These are phyloP conservation scores for Uria aalge DNA, from an alignment of 2,113 vertebrate genomes.

Conservation along the genomic window DNA sequence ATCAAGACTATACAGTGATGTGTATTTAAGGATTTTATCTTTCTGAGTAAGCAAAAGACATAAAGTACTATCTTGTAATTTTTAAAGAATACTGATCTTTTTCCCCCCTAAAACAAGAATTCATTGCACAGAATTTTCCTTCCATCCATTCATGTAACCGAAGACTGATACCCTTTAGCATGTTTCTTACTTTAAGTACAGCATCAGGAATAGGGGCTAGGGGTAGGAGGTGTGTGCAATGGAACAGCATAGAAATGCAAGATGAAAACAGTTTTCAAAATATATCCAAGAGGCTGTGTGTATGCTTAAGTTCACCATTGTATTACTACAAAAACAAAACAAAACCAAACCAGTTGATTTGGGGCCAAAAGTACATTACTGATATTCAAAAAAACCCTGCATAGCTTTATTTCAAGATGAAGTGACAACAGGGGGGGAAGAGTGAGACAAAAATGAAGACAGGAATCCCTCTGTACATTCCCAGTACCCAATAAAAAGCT, in stretches of 20 bases:
- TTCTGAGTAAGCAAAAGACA: not conserved
- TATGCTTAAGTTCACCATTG: not conserved
- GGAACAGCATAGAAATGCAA: not conserved
- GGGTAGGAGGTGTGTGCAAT: not conserved
- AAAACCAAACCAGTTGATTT: not conserved
- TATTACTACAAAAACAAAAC: not conserved
- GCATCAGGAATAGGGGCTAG: not conserved
- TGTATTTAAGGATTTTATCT: not conserved
- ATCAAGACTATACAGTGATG: not conserved
- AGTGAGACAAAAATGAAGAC: not conserved
- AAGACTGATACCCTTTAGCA: not conserved
- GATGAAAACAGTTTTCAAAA: slow-evolving; percentile 15
- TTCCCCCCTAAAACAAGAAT: not conserved
- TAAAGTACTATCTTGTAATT: not conserved
- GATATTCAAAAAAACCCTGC: not conserved
- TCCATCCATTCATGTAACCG: not conserved
- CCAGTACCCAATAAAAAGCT: not conserved
- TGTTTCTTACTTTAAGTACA: not conserved
- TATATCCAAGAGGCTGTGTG: not conserved
- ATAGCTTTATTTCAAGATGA: not conserved
- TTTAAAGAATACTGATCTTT: not conserved
- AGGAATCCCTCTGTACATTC: not conserved
- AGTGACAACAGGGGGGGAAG: not conserved
- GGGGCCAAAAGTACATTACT: not conserved
- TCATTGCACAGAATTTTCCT: not conserved